Base-by-base conservation (phyloP, 2,113 vertebrate species). In the Tragelaphus buxtoni region DNA sequence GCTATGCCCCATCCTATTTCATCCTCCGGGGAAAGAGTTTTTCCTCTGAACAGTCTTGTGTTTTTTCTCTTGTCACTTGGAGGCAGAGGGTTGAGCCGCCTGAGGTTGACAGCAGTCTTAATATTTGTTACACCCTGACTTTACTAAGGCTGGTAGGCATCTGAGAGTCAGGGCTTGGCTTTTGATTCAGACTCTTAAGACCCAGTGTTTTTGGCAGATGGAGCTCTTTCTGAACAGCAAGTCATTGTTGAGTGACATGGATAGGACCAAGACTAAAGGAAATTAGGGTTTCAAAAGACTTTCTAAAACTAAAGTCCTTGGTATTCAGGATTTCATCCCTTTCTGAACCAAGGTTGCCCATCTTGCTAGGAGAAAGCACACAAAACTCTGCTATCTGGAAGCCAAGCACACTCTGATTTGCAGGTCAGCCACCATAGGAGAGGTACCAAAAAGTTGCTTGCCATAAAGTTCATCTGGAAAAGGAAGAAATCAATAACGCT, bases 261-360 rank as follows among this genome's bases (percentile, higher is more conserved):
- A 65, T 35, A 91, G 55, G 60, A 72, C 42, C 11, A 93, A n/a
- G 76, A 53, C 56, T 94, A 86, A 92, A 83, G 80, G 74, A 88
- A 96, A 91, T 32, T 17, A 88, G 83, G 89, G 6, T 91, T 96
- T 96, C 58, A 65, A 90, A 80, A 63, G 82, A 96, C 0, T 39
- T 30, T 56, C 35, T 72, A 76, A 83, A 91, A 93, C 60, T 80
- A 58, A 96, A 96, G 69, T 39, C 83, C 9, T 79, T 69, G 49
- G 32, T 63, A 49, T 93, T 95, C 72, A 74, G 88, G 86, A 17
- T 92, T 93, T 95, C 76, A 85, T 18, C 13, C 35, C 49, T 92
- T 47, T 80, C 63, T 76, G 65, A 96, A 80, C 28, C 28, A 30
- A 81, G 60, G 22, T 9, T 76, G 79, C 16, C 91, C 35, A 6